phyloP scores from a whole-genome alignment of 2,888 invertebrate genomes.

The Orgyia antiqua region DNA sequence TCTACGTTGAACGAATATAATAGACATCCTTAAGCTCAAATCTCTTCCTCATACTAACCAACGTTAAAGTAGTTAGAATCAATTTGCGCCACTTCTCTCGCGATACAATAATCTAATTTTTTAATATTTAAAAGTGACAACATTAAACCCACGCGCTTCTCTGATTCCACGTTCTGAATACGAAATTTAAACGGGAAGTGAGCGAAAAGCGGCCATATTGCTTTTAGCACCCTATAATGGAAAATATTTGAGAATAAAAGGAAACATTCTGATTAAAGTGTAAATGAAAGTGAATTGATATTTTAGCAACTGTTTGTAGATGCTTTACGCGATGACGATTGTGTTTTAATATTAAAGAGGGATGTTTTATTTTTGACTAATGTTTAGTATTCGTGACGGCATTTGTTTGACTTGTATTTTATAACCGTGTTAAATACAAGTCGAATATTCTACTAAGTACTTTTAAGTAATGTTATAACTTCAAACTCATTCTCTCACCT shows the following conservation, averaged over 20 bases:
- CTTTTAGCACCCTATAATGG: slow-evolving; percentile 71
- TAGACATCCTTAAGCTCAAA: too few relatives aligned
- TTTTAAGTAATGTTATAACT: too few relatives aligned
- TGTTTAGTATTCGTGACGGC: not conserved
- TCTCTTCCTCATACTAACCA: too few relatives aligned
- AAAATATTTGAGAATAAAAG: slow-evolving; percentile 52
- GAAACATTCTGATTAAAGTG: slow-evolving; percentile 57
- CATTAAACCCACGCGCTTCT: slow-evolving; percentile 57
- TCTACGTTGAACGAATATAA: too few relatives aligned
- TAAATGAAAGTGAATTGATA: slow-evolving; percentile 62
- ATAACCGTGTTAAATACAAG: too few relatives aligned
- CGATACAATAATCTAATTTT: slow-evolving; percentile 59
- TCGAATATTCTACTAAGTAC: too few relatives aligned
- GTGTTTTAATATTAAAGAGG: slow-evolving; percentile 34
- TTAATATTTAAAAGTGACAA: slow-evolving; percentile 70
- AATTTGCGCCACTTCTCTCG: slow-evolving; percentile 51
- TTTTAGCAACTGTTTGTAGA: slow-evolving; percentile 49
- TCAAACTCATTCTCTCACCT: too few relatives aligned
- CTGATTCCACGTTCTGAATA: slow-evolving; percentile 60
- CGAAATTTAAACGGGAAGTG: slow-evolving; percentile 55
- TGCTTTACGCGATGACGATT: slow-evolving; percentile 34
- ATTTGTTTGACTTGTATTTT: not conserved
- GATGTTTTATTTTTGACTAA: slow-evolving; percentile 17
- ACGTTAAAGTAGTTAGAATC: slow-evolving; percentile 37
- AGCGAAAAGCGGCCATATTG: slow-evolving; percentile 62